Evolutionary conservation across 2,113 vertebrate genomes (phyloP).

Genomic region (Xiphophorus maculatus): DNA sequence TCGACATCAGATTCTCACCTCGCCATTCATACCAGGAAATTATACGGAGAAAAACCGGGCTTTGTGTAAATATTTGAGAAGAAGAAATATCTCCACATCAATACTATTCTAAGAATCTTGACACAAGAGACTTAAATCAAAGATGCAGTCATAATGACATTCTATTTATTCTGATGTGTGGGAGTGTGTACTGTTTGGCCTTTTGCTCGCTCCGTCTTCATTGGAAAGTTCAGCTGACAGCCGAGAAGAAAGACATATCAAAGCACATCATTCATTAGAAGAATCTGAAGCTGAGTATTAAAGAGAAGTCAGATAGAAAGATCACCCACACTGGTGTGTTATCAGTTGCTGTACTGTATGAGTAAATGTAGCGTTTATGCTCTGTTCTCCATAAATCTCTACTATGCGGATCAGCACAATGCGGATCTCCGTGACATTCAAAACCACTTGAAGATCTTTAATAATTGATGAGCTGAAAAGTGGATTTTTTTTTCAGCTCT

Average conservation of each 20-base stretch:
- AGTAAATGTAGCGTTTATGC: neutral
- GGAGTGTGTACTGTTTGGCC: neutral
- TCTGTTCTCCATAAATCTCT: neutral
- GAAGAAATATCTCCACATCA: neutral
- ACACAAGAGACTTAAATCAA: neutral
- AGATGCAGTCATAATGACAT: neutral
- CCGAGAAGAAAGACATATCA: neutral
- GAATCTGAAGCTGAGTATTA: neutral
- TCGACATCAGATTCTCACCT: neutral
- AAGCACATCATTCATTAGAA: neutral
- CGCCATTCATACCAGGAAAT: neutral
- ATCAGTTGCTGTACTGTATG: neutral
- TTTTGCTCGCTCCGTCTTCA: neutral
- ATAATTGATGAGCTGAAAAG: slow-evolving; percentile 38
- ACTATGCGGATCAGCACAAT: slow-evolving; percentile 3
- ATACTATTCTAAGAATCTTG: neutral
- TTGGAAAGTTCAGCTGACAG: neutral
- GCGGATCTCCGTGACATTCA: slow-evolving; percentile 1
- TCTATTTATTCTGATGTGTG: neutral
- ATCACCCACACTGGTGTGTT: neutral
- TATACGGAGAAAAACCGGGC: neutral
- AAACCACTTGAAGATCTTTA: slow-evolving; percentile 25
- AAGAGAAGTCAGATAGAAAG: neutral
- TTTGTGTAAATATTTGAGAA: neutral
- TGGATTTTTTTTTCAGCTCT: neutral